A percentile compares a stretch with the other conserved stretches of the same genome.
These are phyloP conservation scores for Holothuria leucospilota DNA, from an alignment of 53 echinoderm and acorn worm genomes.

Conservation along the genomic window DNA sequence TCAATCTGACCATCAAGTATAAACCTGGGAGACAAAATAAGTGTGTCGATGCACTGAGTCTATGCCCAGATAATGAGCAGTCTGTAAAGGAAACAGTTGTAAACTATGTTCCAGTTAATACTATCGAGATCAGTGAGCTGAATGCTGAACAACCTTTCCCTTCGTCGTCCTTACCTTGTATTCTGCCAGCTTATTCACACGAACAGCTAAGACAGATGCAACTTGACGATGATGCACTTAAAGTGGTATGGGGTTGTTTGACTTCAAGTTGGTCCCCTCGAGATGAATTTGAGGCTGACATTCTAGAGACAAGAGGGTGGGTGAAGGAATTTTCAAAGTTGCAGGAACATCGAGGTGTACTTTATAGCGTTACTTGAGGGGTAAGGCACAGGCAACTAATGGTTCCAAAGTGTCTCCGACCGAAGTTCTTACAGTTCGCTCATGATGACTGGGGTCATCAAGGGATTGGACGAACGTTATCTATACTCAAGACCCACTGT, in stretches of 20 bases:
- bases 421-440: conserved; percentile 3
- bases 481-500: conserved; percentile 46
- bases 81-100: background rate
- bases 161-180: background rate
- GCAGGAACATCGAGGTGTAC: conserved; percentile 51
- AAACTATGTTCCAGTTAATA: no score
- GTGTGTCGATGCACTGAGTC: conserved; percentile 68
- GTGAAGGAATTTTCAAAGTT: conserved; percentile 37
- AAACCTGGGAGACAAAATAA: conserved; percentile 53
- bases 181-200: conserved; percentile 35
- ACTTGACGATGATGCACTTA: conserved; percentile 12
- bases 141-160: no score
- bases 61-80: background rate
- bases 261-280: conserved; percentile 14
- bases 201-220: conserved; percentile 60
- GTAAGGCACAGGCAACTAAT: conserved; percentile 32
- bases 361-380: conserved; percentile 45
- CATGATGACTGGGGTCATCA: conserved; percentile 64
- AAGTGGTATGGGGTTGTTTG: conserved; percentile 21
- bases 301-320: conserved; percentile 48
- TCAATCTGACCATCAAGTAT: conserved; percentile 53
- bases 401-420: conserved; percentile 35
- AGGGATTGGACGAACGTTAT: conserved; percentile 54
- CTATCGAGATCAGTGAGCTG: background rate
- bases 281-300: background rate